Evolutionary conservation across 2,113 vertebrate genomes (phyloP).

Genomic region (Sylvia atricapilla): DNA sequence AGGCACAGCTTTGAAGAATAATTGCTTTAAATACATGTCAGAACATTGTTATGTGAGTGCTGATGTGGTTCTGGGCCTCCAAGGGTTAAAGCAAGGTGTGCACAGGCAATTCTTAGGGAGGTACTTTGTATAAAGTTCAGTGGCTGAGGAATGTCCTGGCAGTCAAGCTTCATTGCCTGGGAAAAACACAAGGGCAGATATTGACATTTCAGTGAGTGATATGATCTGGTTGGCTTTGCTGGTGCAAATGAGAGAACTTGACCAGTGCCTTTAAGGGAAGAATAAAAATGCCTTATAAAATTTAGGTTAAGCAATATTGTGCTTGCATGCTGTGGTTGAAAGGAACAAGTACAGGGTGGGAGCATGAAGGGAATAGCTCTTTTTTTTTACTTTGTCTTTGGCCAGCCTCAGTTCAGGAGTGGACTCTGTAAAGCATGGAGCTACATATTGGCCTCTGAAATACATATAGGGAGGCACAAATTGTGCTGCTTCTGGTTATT

Average conservation of each 20-base stretch:
- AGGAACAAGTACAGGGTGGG: not conserved
- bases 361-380: not conserved
- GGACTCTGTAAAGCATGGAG: not conserved
- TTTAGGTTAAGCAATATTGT: not conserved
- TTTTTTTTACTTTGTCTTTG: not conserved
- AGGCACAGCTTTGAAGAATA: not conserved
- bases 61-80: not conserved
- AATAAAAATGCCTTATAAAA: slow-evolving; percentile 14
- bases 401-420: not conserved
- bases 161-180: slow-evolving; percentile 55
- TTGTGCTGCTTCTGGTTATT: not conserved
- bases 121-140: slow-evolving; percentile 7
- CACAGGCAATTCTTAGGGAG: not conserved
- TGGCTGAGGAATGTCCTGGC: slow-evolving; percentile 33
- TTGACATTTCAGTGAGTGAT: not conserved
- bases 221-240: not conserved
- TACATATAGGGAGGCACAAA: not conserved
- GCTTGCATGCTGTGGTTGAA: not conserved
- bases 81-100: slow-evolving; percentile 39
- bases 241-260: not conserved
- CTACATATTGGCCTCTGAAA: not conserved
- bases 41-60: not conserved
- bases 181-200: slow-evolving; percentile 26
- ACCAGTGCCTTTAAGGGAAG: not conserved
- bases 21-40: not conserved